Evolutionary conservation across 2,797 vertebrate species (phyloP).

Genomic region (Hippocampus kuda): DNA sequence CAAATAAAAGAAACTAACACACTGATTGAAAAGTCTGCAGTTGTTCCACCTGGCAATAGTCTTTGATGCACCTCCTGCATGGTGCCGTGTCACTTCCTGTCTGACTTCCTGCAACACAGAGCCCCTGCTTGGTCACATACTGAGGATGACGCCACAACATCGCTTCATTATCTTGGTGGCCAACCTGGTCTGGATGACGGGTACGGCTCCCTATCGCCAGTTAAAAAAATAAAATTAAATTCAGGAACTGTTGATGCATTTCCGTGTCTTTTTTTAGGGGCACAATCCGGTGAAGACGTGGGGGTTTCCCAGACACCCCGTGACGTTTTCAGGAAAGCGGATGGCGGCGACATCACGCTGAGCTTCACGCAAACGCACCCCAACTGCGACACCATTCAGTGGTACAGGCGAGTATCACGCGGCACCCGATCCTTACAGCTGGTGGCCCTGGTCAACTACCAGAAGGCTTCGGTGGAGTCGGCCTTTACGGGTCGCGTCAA

Average conservation of each 20-base stretch:
- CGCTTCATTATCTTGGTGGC: background rate
- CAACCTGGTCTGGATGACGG: background rate
- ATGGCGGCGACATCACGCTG: background rate
- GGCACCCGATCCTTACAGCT: background rate
- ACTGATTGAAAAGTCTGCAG: background rate
- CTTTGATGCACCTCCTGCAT: background rate
- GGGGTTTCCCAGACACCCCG: background rate
- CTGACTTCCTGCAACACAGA: background rate
- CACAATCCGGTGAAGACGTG: background rate
- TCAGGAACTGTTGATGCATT: background rate
- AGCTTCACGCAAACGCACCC: background rate
- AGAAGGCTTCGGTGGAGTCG: background rate
- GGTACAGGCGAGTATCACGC: background rate
- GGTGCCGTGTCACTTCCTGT: background rate
- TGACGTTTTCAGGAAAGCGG: background rate
- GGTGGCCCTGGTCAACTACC: background rate
- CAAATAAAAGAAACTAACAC: too few species aligned
- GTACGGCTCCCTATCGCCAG: background rate
- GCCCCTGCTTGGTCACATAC: background rate
- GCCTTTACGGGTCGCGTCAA: background rate
- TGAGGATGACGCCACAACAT: background rate
- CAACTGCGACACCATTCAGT: background rate
- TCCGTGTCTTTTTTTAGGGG: background rate
- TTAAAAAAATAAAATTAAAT: background rate
- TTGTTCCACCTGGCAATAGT: background rate